A percentile compares a stretch with the other conserved stretches of the same genome.
Evolutionary conservation across 92 coral and sea anemone genomes (phyloP).

Genomic region (Actinernus sp.): DNA sequence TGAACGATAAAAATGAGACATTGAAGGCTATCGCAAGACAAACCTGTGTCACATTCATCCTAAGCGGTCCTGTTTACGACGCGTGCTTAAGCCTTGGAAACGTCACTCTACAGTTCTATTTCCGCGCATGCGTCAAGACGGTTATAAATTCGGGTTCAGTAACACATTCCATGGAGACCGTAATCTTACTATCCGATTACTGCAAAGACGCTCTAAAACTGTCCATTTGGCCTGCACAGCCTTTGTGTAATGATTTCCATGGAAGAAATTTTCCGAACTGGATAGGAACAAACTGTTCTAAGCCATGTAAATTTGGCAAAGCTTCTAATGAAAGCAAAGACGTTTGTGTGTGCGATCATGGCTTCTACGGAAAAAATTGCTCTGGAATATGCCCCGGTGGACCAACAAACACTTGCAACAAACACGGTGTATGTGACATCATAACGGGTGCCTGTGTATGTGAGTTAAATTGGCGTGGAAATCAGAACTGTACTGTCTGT

Average conservation of each 20-base stretch:
- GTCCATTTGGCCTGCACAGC: constrained; percentile 87
- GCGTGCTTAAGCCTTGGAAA: constrained; percentile 77
- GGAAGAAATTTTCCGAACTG: constrained; percentile 90
- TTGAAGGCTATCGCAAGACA: constrained; percentile 54
- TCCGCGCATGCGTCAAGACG: constrained; percentile 78
- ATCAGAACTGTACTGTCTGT: constrained; percentile 84
- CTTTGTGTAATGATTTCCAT: constrained; percentile 85
- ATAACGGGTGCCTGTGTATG: constrained; percentile 77
- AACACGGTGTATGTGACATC: constrained; percentile 82
- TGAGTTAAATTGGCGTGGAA: constrained; percentile 89
- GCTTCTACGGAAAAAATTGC: constrained; percentile 87
- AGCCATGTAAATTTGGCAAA: constrained; percentile 84
- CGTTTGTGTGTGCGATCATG: constrained; percentile 78
- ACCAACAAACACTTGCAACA: constrained; percentile 69
- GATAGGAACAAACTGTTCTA: constrained; percentile 92
- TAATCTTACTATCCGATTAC: constrained; percentile 88
- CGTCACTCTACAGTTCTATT: constrained; percentile 75
- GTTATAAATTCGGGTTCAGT: constrained; percentile 67
- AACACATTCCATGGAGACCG: constrained; percentile 70
- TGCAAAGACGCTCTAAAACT: constrained; percentile 76
- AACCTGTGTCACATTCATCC: constrained; percentile 66
- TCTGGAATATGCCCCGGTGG: constrained; percentile 95
- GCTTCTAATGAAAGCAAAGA: constrained; percentile 56
- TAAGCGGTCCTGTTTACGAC: constrained; percentile 59
- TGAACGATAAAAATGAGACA: constrained; percentile 73